Conservation (phyloP, 2,888 invertebrate species). For the Hypercompe scribonia region DNA sequence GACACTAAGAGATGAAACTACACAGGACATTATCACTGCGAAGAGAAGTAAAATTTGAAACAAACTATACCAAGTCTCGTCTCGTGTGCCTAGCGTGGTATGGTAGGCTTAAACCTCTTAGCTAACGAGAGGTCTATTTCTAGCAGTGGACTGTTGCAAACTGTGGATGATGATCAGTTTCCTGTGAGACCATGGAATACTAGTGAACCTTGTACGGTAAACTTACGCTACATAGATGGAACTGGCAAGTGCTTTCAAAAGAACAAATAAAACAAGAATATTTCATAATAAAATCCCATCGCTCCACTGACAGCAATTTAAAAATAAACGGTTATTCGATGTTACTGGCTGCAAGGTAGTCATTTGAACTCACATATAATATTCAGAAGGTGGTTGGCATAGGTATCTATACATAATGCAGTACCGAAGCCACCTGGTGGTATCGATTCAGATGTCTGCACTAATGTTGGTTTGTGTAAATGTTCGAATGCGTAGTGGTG, state of each 20-base stretch:
- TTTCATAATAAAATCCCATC: neutral
- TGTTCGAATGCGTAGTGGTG: conserved; percentile 23
- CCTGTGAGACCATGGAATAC: no score
- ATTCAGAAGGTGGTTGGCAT: conserved; percentile 59
- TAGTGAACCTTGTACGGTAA: no score
- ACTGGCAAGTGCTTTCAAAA: neutral
- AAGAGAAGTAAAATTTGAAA: no score
- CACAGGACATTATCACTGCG: no score
- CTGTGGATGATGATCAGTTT: no score
- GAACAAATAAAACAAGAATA: neutral
- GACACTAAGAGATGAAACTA: no score
- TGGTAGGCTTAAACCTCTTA: no score
- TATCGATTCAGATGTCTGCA: conserved; percentile 57
- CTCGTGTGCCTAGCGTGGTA: no score
- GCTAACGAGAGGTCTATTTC: no score
- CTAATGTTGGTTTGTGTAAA: conserved; percentile 5
- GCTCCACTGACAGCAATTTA: conserved; percentile 27
- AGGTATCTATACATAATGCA: conserved; percentile 68
- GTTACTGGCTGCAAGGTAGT: conserved; percentile 46
- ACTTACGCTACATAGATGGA: neutral
- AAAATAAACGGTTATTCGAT: conserved; percentile 38
- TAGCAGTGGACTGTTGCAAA: no score
- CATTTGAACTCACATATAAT: conserved; percentile 61
- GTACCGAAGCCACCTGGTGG: conserved; percentile 65
- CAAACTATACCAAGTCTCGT: no score